Base-by-base conservation (phyloP, 2,113 vertebrate species). In the Actinemys pallida region DNA sequence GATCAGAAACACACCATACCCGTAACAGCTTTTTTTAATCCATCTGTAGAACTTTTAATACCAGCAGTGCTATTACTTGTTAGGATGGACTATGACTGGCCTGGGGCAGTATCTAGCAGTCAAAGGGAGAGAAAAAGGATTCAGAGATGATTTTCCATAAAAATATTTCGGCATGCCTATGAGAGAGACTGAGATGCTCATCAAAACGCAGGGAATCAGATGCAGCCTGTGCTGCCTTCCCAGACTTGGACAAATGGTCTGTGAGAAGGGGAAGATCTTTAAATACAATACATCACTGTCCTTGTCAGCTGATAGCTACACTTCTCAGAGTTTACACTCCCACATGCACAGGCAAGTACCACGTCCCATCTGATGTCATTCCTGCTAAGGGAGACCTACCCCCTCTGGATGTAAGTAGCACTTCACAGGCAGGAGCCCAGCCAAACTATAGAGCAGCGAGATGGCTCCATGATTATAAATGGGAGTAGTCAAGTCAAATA, bases 51-150 rank as follows among this genome's bases (percentile, higher is more conserved):
- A 54, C 1, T 85, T 85, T 17, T 31, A 25, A 81, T 25, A 57
- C 29, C 9, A 13, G 2, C 35, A 80, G 35, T 20, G 8, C 65
- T 65, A 8, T 69, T 69, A 69, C 35, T 69, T 69, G 35, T n/a
- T 19, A 69, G 65, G 31, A 39, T 69, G 35, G 65, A 8, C 31
- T n/a, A 69, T 69, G 65, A n/a, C 16, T 69, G 31, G 6, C 19
- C 75, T 42, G 84, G 9, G 69, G 4, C 39, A 87, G 56, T 2
- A 31, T 56, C 72, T 1, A 8, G 1, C 1, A 9, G 1, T 0
- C 0, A 84, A 87, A 90, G 62, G 8, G 22, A 87, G 14, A 84
- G 29, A 29, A 72, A 20, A 5, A 87, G 1, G 29, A n/a, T 85
- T 47, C 42, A 8, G 3, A 11, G 45, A 24, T 35, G 8, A 45